Evolutionary conservation across 2,113 vertebrate genomes (phyloP).

Genomic region (Nothoprocta perdicaria): DNA sequence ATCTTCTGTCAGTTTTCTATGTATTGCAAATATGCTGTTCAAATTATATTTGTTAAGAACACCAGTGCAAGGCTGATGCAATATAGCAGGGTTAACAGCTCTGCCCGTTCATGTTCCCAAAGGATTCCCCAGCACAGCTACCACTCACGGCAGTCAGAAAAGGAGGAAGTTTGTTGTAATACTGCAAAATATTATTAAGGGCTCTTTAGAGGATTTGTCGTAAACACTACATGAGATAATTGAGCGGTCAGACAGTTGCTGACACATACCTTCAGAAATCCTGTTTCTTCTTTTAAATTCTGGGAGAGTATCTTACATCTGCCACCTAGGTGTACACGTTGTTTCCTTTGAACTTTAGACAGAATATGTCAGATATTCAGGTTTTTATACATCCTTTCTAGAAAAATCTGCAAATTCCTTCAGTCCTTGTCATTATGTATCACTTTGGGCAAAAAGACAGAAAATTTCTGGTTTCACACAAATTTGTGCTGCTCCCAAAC

Average conservation of each 20-base stretch:
- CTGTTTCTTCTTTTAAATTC: background rate
- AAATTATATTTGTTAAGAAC: background rate
- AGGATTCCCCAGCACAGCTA: background rate
- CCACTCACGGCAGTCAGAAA: background rate
- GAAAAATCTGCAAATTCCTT: background rate
- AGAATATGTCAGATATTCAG: background rate
- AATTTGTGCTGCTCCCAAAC: background rate
- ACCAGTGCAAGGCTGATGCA: fast-evolving
- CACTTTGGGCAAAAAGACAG: background rate
- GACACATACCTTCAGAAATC: background rate
- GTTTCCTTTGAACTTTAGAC: background rate
- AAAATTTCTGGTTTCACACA: background rate
- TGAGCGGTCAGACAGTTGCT: background rate
- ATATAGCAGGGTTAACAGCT: background rate
- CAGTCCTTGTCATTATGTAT: background rate
- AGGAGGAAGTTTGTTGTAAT: background rate
- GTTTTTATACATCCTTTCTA: background rate
- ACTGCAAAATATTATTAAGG: constrained; percentile 3
- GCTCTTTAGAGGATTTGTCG: background rate
- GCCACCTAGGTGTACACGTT: background rate
- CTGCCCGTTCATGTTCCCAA: background rate
- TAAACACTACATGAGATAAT: background rate
- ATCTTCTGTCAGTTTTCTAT: background rate
- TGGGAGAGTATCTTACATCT: background rate
- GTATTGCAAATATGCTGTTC: background rate